phyloP scores from a whole-genome alignment of 2,797 vertebrate species.

The Anas bahamensis region DNA sequence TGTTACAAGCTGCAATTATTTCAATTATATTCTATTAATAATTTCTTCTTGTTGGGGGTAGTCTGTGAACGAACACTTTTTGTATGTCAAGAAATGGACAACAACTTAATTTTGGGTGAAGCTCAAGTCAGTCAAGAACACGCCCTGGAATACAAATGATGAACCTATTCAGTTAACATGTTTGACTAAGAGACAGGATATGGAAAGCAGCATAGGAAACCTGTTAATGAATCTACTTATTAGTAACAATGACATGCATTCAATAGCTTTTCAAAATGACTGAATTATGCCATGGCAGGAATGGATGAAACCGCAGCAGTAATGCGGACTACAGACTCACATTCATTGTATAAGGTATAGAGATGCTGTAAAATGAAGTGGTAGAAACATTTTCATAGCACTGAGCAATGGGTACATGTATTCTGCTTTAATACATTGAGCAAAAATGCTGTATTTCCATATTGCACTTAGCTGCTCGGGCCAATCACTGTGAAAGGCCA shows the following conservation, averaged over 20 bases:
- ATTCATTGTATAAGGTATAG: not conserved
- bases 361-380: not conserved
- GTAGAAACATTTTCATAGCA: slow-evolving; percentile 40
- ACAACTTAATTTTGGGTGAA: slow-evolving; percentile 7
- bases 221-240: not conserved
- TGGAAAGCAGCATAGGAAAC: not conserved
- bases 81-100: not conserved
- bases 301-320: not conserved
- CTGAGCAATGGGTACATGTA: slow-evolving; percentile 22
- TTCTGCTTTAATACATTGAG: slow-evolving; percentile 1
- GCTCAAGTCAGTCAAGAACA: not conserved
- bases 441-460: not conserved
- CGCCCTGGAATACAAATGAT: not conserved
- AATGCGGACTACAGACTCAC: not conserved
- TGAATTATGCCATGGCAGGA: not conserved
- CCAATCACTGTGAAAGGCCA: not conserved
- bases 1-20: slow-evolving; percentile 49
- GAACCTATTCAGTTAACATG: not conserved
- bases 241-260: not conserved
- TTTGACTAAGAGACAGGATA: not conserved
- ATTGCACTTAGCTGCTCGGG: not conserved
- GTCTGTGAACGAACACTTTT: slow-evolving; percentile 34
- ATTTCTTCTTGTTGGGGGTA: not conserved
- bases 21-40: slow-evolving; percentile 11
- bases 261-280: not conserved